A percentile compares a stretch with the other conserved stretches of the same genome.
Evolutionary conservation across 2,797 vertebrate genomes (phyloP).

Genomic region (Pteropus rufus): DNA sequence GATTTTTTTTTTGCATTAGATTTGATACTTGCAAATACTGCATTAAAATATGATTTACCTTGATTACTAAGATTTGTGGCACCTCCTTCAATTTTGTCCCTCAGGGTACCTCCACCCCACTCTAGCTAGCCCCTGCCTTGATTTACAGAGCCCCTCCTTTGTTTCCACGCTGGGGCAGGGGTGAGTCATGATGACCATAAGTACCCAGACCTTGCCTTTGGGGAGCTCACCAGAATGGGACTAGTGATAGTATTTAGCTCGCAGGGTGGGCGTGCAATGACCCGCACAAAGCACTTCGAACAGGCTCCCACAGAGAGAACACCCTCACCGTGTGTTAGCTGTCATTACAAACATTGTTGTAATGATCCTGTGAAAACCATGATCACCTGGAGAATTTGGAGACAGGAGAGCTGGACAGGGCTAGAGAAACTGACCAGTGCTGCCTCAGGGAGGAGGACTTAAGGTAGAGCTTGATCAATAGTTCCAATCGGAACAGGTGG

Average conservation of each 20-base stretch:
- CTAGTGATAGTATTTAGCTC: accelerated
- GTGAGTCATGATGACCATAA: accelerated
- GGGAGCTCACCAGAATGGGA: not conserved
- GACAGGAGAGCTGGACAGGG: not conserved
- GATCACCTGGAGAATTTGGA: not conserved
- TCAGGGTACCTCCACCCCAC: accelerated
- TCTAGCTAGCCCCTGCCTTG: not conserved
- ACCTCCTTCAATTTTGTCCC: not conserved
- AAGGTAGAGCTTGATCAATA: not conserved
- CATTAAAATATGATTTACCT: not conserved
- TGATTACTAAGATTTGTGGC: not conserved
- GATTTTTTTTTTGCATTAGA: not conserved
- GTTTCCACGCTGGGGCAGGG: not conserved
- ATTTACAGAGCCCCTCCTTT: not conserved
- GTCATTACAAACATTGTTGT: accelerated
- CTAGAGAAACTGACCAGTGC: not conserved
- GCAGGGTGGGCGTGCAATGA: accelerated
- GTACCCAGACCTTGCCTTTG: accelerated
- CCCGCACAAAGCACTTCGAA: not conserved
- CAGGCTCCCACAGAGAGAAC: not conserved
- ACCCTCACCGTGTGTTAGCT: accelerated
- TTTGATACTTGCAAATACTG: not conserved
- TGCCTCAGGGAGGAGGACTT: accelerated
- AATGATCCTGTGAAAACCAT: accelerated
- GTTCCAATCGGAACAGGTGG: no score